Evolutionary conservation across 2,113 vertebrate genomes (phyloP), one percentile per base, ranked within the genome.

Genomic region (Sclerurus mexicanus): DNA sequence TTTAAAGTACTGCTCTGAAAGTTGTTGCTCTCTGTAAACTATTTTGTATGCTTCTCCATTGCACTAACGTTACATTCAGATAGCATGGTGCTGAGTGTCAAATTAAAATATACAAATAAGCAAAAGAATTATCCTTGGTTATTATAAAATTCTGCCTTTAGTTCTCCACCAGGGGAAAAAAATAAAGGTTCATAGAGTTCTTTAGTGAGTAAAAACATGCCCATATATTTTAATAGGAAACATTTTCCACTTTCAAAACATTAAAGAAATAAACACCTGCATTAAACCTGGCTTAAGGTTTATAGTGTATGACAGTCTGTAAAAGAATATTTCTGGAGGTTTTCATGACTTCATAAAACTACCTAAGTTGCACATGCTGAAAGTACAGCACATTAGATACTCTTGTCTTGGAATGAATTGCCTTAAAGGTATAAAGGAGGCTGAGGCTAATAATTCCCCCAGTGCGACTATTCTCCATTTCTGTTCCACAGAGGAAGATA

Each of bases 361-460:
- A 95, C 96, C 59, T 60, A 93, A 96, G 96, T 95, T 93, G 97
- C 77, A 95, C 93, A 97, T 94, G 95, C 93, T 97, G 94, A 84
- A 96, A 97, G 96, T 86, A 89, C 87, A 97, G 95, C 87, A 89
- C 91, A 90, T 97, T 97, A 97, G 97, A 95, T 95, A 83, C 97
- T 97, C 96, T 98, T 98, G 97, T 98, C 96, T 98, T 98, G 96
- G 92, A 95, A 93, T 94, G 94, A 97, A 97, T 97, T 98, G 97
- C 98, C 96, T 97, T 97, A 94, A 97, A 98, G 96, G 96, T 96
- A 97, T 95, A 97, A 95, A 97, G 85, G 94, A 97, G 75, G 76
- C 77, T 93, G 96, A 95, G 97, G 95, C 96, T 97, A 98, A 96
- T 98, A 98, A 97, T 96, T 97, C 96, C 96, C 91, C 80, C 90